Evolutionary conservation across 2,888 invertebrate species (phyloP).

Genomic region (Catonia carolina): DNA sequence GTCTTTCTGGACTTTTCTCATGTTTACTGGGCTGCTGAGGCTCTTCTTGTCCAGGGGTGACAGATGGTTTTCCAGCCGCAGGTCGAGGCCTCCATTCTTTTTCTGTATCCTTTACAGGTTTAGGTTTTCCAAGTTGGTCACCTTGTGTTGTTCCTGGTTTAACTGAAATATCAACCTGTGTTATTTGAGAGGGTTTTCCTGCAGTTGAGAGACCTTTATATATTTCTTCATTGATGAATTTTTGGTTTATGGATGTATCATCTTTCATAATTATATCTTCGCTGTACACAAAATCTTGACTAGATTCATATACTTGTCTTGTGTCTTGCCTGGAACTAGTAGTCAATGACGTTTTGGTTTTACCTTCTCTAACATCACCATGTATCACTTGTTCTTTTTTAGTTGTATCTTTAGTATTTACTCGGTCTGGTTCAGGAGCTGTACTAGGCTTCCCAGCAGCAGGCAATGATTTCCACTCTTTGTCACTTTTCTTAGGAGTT

Average conservation of each 20-base stretch:
- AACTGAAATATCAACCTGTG: background rate
- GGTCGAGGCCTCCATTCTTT: background rate
- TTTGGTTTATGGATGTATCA: too few relatives aligned
- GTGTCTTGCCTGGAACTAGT: background rate
- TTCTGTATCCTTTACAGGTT: background rate
- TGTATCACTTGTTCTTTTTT: background rate
- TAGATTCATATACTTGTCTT: too few relatives aligned
- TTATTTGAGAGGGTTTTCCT: too few relatives aligned
- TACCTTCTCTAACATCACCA: background rate
- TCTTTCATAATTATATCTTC: too few relatives aligned
- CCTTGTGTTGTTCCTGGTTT: conserved; percentile 8
- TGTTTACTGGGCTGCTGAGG: background rate
- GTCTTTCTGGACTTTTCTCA: background rate
- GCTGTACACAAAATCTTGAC: background rate
- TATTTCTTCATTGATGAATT: too few relatives aligned
- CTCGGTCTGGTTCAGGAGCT: background rate
- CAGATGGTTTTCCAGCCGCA: background rate
- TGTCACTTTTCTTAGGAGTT: background rate
- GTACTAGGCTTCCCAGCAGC: conserved; percentile 15
- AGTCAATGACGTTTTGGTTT: background rate
- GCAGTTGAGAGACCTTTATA: too few relatives aligned
- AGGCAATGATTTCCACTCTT: background rate
- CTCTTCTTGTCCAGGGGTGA: background rate
- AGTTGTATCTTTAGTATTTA: background rate
- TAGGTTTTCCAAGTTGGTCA: background rate